phyloP scores from a whole-genome alignment of 2,888 invertebrate species.

The Xylota sylvarum region DNA sequence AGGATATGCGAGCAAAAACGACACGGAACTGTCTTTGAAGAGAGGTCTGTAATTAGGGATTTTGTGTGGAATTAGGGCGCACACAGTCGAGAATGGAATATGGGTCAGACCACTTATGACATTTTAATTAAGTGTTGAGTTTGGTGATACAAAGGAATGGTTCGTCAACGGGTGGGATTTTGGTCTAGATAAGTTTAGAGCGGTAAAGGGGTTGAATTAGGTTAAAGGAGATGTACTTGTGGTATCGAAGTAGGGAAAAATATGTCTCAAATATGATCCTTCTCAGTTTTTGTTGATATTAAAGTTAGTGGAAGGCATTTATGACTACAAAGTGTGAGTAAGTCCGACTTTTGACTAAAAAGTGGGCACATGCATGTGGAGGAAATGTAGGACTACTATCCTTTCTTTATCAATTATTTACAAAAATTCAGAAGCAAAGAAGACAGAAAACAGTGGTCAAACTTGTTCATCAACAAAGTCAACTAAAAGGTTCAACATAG shows the following conservation, averaged over 20 bases:
- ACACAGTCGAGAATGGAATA: slow-evolving; percentile 32
- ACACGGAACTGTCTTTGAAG: slow-evolving; percentile 64
- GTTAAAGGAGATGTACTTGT: not conserved
- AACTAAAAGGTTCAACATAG: too few species aligned
- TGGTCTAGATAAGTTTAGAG: slow-evolving; percentile 10
- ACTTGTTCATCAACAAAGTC: too few species aligned
- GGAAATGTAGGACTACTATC: too few species aligned
- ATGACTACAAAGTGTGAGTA: too few species aligned
- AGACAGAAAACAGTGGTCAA: too few species aligned
- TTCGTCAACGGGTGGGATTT: not conserved
- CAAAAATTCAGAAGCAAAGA: too few species aligned
- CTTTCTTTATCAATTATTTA: too few species aligned
- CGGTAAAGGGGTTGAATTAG: not conserved
- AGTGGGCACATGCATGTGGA: too few species aligned
- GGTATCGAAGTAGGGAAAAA: not conserved
- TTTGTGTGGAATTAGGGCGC: slow-evolving; percentile 55
- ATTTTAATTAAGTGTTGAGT: slow-evolving; percentile 67
- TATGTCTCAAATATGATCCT: not conserved
- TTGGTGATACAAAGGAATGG: slow-evolving; percentile 15
- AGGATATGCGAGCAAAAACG: slow-evolving; percentile 11
- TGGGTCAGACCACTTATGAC: slow-evolving; percentile 73
- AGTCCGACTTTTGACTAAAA: too few species aligned
- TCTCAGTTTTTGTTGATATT: too few species aligned
- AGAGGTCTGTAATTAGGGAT: slow-evolving; percentile 73
- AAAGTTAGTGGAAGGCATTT: too few species aligned